Conservation (phyloP, 2,797 vertebrate species). For the Muscicapa striata region DNA sequence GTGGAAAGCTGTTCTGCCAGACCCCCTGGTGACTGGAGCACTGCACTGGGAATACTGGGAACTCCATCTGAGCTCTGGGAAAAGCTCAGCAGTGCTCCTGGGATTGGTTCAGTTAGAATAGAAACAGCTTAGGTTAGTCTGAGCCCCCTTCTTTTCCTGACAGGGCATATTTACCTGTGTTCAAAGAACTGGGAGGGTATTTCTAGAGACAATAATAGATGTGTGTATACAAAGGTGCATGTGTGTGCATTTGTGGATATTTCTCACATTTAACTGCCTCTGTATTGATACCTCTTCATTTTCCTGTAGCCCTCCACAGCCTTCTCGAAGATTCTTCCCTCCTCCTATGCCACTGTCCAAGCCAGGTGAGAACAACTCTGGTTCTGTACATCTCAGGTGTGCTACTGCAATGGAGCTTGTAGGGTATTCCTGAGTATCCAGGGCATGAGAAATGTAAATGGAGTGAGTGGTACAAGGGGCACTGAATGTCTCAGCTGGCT, state of each 20-base stretch:
- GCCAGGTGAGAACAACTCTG: constrained; percentile 84
- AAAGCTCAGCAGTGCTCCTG: neutral
- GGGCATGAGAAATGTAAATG: neutral
- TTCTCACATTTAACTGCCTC: neutral
- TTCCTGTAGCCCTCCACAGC: constrained; percentile 86
- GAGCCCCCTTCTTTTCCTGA: neutral
- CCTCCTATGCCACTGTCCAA: constrained; percentile 98
- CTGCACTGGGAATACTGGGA: neutral
- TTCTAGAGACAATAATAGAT: neutral
- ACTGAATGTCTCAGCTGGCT: neutral
- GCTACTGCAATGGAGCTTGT: neutral
- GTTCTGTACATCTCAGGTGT: neutral
- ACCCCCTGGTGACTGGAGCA: neutral
- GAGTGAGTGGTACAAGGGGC: neutral
- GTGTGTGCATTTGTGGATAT: neutral
- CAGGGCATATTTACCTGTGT: neutral
- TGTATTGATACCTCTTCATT: neutral
- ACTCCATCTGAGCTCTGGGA: neutral
- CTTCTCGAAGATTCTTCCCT: constrained; percentile 92
- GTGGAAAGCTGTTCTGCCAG: neutral
- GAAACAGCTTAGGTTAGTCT: neutral
- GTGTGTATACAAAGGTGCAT: neutral
- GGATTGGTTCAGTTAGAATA: neutral
- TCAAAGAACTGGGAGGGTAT: neutral
- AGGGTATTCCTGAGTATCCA: neutral